phyloP scores from a whole-genome alignment of 2,797 vertebrate genomes.

The Jordanella pulchra region DNA sequence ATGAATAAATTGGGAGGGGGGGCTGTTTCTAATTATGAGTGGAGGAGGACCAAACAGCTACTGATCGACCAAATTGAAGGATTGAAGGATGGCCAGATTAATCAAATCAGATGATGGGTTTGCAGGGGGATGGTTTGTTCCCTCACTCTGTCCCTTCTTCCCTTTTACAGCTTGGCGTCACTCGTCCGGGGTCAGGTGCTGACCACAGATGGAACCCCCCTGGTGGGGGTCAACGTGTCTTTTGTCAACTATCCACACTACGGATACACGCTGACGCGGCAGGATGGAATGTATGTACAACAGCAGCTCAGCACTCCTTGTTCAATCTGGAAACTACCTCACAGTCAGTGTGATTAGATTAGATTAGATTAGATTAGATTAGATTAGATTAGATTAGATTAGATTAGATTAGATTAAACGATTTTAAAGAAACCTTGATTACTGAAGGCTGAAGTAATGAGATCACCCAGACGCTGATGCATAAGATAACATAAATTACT shows the following conservation, averaged over 20 bases:
- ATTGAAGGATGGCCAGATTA: conserved; percentile 69
- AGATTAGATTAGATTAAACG: conserved; percentile 37
- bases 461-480: background rate
- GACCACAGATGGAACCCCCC: conserved; percentile 96
- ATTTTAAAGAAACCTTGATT: conserved; percentile 31
- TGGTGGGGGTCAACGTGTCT: conserved; percentile 98
- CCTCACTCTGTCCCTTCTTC: conserved; percentile 57
- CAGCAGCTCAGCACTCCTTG: conserved; percentile 48
- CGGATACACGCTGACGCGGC: conserved; percentile 97
- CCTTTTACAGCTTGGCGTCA: conserved; percentile 87
- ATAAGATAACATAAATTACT: conserved; percentile 4
- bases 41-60: conserved; percentile 56
- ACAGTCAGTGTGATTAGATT: conserved; percentile 44
- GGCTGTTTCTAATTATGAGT: conserved; percentile 70
- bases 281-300: conserved; percentile 97
- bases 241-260: conserved; percentile 99
- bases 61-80: conserved; percentile 64
- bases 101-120: conserved; percentile 70
- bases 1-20: conserved; percentile 44
- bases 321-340: conserved; percentile 58
- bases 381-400: conserved; percentile 50
- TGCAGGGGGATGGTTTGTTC: conserved; percentile 34
- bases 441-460: background rate
- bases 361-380: conserved; percentile 49
- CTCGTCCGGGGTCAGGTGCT: conserved; percentile 98